A percentile compares a stretch with the other conserved stretches of the same genome.
These are phyloP conservation scores for Stenotaenia linearis DNA, from an alignment of 2,888 invertebrate species.

Conservation along the genomic window DNA sequence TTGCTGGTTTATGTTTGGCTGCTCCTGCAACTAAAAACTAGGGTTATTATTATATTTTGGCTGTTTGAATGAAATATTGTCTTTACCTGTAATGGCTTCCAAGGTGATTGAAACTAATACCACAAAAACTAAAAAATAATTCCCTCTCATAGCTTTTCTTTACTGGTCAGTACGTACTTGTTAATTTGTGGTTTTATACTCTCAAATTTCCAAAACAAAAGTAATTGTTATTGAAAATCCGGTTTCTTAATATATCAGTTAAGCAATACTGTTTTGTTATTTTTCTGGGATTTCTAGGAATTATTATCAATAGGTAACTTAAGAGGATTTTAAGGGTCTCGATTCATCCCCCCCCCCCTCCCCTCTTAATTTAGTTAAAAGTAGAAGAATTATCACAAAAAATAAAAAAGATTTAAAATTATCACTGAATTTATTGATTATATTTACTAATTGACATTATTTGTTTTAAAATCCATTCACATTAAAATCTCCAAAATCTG, in stretches of 20 bases:
- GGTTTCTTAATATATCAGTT: neutral
- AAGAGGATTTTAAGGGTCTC: too few species aligned
- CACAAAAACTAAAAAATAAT: neutral
- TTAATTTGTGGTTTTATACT: neutral
- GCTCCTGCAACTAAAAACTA: too few species aligned
- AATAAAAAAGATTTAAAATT: too few species aligned
- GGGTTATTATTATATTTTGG: neutral
- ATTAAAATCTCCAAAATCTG: too few species aligned
- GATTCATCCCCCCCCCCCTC: too few species aligned
- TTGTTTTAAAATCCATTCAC: too few species aligned
- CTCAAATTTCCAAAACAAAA: neutral
- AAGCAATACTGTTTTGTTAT: neutral
- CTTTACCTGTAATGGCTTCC: neutral
- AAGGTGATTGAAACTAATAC: neutral
- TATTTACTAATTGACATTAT: too few species aligned
- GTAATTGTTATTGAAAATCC: neutral
- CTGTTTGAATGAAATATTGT: neutral
- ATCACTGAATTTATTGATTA: too few species aligned
- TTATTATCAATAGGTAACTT: too few species aligned
- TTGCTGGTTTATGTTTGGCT: too few species aligned
- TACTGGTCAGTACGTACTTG: neutral
- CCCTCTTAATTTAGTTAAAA: too few species aligned
- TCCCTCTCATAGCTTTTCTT: neutral
- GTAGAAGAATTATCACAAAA: too few species aligned
- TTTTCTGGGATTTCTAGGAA: neutral